Conservation (phyloP, 2,888 invertebrate species). For the Eurytoma californica region DNA sequence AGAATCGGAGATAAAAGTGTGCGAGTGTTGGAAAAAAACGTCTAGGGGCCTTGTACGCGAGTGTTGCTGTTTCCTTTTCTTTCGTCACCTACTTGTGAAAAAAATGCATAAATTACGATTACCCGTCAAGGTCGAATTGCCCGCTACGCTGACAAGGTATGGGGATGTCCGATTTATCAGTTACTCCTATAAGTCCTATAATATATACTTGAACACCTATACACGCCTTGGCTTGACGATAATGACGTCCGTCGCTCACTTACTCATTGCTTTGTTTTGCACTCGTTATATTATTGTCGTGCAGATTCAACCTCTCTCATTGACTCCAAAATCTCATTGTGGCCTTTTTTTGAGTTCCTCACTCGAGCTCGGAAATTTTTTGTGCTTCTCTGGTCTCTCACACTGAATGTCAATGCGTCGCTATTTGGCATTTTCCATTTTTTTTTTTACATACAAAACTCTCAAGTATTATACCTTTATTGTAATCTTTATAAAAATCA, state of each 20-base stretch:
- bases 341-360: not conserved
- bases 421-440: constrained; percentile 14
- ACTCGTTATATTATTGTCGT: not conserved
- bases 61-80: not conserved
- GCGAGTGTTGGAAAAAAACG: not conserved
- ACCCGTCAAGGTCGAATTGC: constrained; percentile 72
- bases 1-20: not conserved
- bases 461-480: not conserved
- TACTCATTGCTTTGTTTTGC: not conserved
- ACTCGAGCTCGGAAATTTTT: not conserved
- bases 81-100: constrained; percentile 49
- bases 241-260: constrained; percentile 6
- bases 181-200: constrained; percentile 55
- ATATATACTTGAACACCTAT: constrained; percentile 11
- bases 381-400: constrained; percentile 3
- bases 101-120: constrained; percentile 72
- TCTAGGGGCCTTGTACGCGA: not conserved
- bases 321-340: constrained; percentile 14
- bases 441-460: not conserved
- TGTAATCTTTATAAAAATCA: constrained; percentile 33
- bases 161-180: constrained; percentile 65
- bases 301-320: not conserved
- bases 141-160: constrained; percentile 72
- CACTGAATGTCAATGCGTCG: not conserved
- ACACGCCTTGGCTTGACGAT: not conserved